Conservation (phyloP, 2,113 vertebrate genomes). For the Phalacrocorax carbo region DNA sequence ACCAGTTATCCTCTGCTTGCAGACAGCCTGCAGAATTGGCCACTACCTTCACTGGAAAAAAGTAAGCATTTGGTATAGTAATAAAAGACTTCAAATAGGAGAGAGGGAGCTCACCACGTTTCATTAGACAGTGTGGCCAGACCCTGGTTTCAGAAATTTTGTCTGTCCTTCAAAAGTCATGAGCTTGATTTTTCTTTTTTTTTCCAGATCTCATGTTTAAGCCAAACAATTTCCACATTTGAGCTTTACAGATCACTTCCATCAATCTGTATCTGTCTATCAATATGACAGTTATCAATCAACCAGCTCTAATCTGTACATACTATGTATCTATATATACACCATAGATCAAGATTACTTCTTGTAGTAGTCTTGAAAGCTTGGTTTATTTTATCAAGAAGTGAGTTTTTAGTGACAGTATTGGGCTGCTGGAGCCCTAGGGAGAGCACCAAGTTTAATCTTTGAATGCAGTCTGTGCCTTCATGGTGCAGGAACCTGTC, state of each 20-base stretch:
- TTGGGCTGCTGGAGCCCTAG: not conserved
- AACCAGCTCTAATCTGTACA: not conserved
- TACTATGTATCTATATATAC: not conserved
- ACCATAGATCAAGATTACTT: not conserved
- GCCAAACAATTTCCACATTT: not conserved
- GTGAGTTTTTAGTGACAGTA: not conserved
- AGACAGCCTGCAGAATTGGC: not conserved
- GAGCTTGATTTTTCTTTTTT: not conserved
- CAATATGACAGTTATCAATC: not conserved
- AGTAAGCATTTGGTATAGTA: not conserved
- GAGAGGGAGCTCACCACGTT: rapidly evolving
- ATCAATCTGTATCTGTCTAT: not conserved
- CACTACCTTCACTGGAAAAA: not conserved
- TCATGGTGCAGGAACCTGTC: not conserved
- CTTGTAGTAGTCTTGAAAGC: not conserved
- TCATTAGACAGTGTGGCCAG: not conserved
- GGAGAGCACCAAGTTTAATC: not conserved
- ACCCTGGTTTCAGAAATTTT: not conserved
- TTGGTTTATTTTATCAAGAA: not conserved
- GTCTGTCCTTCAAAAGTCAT: not conserved
- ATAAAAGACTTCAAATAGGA: not conserved
- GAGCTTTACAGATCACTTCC: not conserved
- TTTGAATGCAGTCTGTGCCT: not conserved
- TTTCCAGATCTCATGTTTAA: not conserved
- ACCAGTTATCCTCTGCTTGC: not conserved